Evolutionary conservation across 2,888 invertebrate genomes (phyloP).

Genomic region (Plebejus argus): DNA sequence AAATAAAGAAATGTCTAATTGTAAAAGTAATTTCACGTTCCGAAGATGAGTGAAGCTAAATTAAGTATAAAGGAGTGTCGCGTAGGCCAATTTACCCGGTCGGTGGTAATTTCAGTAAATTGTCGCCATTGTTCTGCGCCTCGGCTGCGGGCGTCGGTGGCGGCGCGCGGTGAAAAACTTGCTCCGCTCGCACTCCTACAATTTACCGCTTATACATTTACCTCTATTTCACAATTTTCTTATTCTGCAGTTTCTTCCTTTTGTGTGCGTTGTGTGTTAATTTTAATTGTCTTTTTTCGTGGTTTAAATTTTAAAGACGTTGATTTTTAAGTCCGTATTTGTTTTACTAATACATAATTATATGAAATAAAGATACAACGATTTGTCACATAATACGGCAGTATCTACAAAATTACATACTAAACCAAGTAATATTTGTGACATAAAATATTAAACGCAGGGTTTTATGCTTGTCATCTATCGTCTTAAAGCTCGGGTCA

Average conservation of each 20-base stretch:
- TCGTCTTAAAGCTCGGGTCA: background rate
- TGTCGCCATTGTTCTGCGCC: slow-evolving; percentile 62
- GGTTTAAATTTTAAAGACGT: too few species aligned
- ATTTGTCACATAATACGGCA: too few species aligned
- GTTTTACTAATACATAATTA: too few species aligned
- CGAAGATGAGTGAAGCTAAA: slow-evolving; percentile 35
- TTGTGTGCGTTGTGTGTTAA: background rate
- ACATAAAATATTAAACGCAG: slow-evolving; percentile 4
- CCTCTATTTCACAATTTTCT: slow-evolving; percentile 30
- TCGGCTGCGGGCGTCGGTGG: slow-evolving; percentile 41
- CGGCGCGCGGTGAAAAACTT: slow-evolving; percentile 45
- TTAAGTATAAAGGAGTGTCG: slow-evolving; percentile 38
- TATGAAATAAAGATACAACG: too few species aligned
- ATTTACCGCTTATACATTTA: slow-evolving; percentile 41
- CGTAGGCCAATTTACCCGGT: slow-evolving; percentile 42
- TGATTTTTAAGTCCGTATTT: too few species aligned
- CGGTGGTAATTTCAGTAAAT: slow-evolving; percentile 65
- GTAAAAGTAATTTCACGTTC: slow-evolving; percentile 24
- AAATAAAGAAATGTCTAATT: slow-evolving; percentile 14
- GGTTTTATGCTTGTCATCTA: slow-evolving; percentile 15
- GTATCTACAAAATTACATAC: background rate
- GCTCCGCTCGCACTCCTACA: slow-evolving; percentile 37
- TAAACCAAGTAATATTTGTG: slow-evolving; percentile 2
- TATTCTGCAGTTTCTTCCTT: slow-evolving; percentile 21
- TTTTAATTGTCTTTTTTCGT: background rate